Base-by-base conservation (phyloP, 1,140 invertebrate genomes). In the Drosophila bocki region DNA sequence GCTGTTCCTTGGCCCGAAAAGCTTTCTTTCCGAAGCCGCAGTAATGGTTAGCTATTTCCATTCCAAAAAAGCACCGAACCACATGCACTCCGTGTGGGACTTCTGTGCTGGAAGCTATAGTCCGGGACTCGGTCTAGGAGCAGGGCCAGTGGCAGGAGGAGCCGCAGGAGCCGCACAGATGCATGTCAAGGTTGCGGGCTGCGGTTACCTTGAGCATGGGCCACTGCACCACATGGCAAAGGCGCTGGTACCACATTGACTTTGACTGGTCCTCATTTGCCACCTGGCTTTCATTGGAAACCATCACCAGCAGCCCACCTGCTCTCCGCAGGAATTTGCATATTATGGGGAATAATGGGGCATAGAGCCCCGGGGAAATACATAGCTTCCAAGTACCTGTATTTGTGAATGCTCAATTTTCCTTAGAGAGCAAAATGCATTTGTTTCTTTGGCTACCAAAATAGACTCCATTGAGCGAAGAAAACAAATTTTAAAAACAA, bases 101-200 rank as follows among this genome's bases (percentile, higher is more conserved):
- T 72, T 71, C 57, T 57, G 12, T 32, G 44, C 26, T 29, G 26
- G 47, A 29, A 50, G 35, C 53, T 39, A 0, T 39, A 39, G 53
- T 37, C 53, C 61, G 54, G 29, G 50, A 51, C 41, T 42, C 47
- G n/a, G 53, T 51, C 45, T 26, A 26, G 35, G 44, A 63, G 48
- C 47, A n/a, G 13, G 22, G 22, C 22, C 22, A n/a, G 9, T 50
- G 48, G 26, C 45, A 45, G 35, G 37, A 69, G 51, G 44, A 45
- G 37, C 70, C 70, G 19, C 76, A 70, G 82, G 64, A 85, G 51
- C 82, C 82, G 44, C 82, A 86, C 69, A 86, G 69, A 81, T 88
- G 84, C 84, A 87, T 88, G 85, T 90, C 84, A 88, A 88, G 84
- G 84, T 72, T 88, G 80, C 41, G 84, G 84, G 84, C 74, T 87